Evolutionary conservation across 2,113 vertebrate genomes (phyloP), one percentile per base, ranked within the genome.

Genomic region (Anolis carolinensis): DNA sequence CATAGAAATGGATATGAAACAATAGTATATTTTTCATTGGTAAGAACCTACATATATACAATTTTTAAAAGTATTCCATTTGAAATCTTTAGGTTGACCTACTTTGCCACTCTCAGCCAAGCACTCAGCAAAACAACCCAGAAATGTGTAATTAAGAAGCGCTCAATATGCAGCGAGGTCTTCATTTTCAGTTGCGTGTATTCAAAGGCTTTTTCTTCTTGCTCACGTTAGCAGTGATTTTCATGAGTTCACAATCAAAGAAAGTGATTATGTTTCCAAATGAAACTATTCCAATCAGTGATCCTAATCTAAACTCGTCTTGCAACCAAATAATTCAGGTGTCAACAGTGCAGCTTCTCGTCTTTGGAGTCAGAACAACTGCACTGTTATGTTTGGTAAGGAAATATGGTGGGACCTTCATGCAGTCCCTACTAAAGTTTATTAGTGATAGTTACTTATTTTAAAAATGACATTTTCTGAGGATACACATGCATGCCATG

Each of bases 41-140:
- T 82, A 74, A 71, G 88, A 81, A 92, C 91, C 92, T 89, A 94
- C 30, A 32, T n/a, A 32, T 59, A 39, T n/a, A 14, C 62, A 63
- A 52, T 83, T 63, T 59, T 11, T 23, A 76, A 68, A 85, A 90
- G 91, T 78, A 89, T 78, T 90, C 30, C 90, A 80, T 93, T 92
- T 88, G 79, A 91, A 92, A 16, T 80, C 78, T 91, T 95, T 9
- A 34, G 59, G 2, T 90, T 95, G 94, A 95, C 83, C n/a, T 74
- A 87, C 50, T 90, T 68, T 67, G 44, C 48, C 65, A 52, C 23
- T 70, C 55, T 86, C 91, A 92, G 81, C 70, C 87, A 71, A 79
- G 89, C 59, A 16, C 87, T 78, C 68, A 89, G 92, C 74, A 91
- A 92, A 90, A 87, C 77, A 87, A 88, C 93, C 90, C 91, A 93